Evolutionary conservation across 2,888 invertebrate species (phyloP), one percentile per base, ranked within the genome.

Genomic region (Ichneumoninae sp.): DNA sequence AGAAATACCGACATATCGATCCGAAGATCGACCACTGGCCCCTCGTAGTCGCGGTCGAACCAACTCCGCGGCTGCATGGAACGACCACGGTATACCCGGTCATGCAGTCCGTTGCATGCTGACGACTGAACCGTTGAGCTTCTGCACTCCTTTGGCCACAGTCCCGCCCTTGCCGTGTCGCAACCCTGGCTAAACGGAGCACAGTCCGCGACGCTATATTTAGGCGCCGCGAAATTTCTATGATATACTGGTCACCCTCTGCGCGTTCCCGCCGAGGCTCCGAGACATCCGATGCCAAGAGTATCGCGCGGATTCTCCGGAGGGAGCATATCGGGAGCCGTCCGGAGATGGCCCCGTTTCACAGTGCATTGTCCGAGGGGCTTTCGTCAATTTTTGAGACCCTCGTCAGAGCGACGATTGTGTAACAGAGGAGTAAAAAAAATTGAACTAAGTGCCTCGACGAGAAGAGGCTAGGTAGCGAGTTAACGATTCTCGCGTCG

Each of bases 161-260:
- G 50, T 60, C 47, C 70, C 70, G 79, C 70, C 83, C 83, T 83
- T 71, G 80, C 70, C 71, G 57, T 76, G 79, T 71, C 70, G 66
- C 83, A 80, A 83, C 65, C 30, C 79, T 60, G 70, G 63, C 68
- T 68, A 60, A 63, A 44, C 30, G 54, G 52, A 74, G 66, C 57
- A 63, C 44, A 44, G 75, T 70, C 75, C 83, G 75, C 33, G n/a
- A 33, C 71, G 33, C 83, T 83, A 83, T 80, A 79, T 83, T 83
- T 83, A 83, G 83, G 71, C n/a, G 74, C 70, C 57, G 65, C 69
- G 71, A 75, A 75, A 80, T 83, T 80, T 83, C 83, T 71, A 76
- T 71, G 75, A 76, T 80, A 75, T 54, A 54, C 75, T 40, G 74
- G 70, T 50, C 6, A 65, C 75, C 68, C 70, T 74, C 74, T 65